These are phyloP conservation scores for Aphis craccivora DNA, from an alignment of 1,140 invertebrate species.

Conservation along the genomic window DNA sequence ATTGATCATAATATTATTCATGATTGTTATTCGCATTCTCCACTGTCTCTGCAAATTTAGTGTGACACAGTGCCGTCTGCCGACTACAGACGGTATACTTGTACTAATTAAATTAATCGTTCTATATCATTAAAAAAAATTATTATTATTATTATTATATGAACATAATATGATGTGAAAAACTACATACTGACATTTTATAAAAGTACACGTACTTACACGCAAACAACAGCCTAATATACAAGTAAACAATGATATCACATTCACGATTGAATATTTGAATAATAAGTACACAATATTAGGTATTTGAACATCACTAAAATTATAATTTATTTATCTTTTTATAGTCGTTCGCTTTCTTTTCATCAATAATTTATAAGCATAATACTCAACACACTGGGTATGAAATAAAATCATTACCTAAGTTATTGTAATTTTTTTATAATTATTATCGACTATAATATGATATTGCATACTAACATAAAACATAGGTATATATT, in stretches of 20 bases:
- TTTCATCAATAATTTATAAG: too few species aligned
- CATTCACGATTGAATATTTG: background rate
- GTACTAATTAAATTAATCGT: background rate
- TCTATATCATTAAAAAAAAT: background rate
- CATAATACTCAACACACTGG: too few species aligned
- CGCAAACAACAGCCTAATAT: too few species aligned
- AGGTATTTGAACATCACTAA: too few species aligned
- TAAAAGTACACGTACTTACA: background rate
- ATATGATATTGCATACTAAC: too few species aligned
- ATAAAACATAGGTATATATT: too few species aligned
- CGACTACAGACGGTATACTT: background rate
- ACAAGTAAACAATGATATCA: background rate
- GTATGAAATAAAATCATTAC: too few species aligned
- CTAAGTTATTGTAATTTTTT: too few species aligned
- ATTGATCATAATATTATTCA: background rate
- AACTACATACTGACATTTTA: background rate
- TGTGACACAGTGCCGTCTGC: background rate
- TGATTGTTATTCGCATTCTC: background rate
- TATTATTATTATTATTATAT: background rate
- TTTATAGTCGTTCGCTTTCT: too few species aligned
- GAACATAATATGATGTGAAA: background rate
- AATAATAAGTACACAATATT: too few species aligned
- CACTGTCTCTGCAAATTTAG: background rate
- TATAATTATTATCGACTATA: too few species aligned
- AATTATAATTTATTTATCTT: too few species aligned